Evolutionary conservation across 2,113 vertebrate genomes (phyloP).

Genomic region (Empidonax alnorum): DNA sequence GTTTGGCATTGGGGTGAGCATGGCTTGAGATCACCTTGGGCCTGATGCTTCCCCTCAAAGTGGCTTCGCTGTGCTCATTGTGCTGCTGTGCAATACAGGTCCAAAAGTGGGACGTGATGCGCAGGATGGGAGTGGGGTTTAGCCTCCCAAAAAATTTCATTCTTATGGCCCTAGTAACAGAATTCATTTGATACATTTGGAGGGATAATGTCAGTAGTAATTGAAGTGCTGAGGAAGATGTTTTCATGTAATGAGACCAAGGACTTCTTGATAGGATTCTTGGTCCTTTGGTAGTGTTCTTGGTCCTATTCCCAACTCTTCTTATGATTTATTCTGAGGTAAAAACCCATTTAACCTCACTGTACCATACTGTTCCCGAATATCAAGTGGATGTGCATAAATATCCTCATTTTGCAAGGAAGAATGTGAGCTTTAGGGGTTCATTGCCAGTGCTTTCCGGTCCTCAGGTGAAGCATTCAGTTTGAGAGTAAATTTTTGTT

Average conservation of each 20-base stretch:
- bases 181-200: neutral
- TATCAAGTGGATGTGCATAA: neutral
- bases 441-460: neutral
- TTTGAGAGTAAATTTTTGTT: neutral
- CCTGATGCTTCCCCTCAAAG: neutral
- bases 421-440: neutral
- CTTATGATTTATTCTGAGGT: neutral
- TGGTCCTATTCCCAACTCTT: neutral
- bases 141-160: neutral
- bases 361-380: neutral
- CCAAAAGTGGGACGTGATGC: neutral
- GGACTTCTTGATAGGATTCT: neutral
- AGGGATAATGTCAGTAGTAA: neutral
- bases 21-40: neutral
- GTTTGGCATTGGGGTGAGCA: neutral
- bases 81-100: neutral
- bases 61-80: neutral
- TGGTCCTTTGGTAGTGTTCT: neutral
- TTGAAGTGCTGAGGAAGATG: neutral
- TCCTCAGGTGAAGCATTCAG: neutral
- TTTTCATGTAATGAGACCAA: neutral
- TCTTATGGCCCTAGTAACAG: neutral
- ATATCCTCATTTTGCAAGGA: neutral
- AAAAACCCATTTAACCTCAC: neutral
- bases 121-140: neutral